Base-by-base conservation (phyloP, 1,140 invertebrate species). In the Calliopsis andreniformis region DNA sequence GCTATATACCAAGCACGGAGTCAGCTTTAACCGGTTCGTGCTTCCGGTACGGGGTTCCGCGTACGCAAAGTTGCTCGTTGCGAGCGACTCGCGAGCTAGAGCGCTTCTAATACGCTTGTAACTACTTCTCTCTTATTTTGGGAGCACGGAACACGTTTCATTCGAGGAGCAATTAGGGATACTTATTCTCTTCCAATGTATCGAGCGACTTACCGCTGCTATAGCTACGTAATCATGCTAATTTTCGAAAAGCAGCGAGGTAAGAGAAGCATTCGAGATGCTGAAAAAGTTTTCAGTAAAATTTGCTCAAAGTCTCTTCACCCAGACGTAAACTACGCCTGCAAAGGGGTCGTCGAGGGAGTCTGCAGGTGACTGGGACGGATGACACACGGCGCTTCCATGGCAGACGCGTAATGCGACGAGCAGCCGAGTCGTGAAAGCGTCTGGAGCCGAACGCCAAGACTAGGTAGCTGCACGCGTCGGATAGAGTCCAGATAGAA, bases 1-100 rank as follows among this genome's bases (percentile, higher is more conserved):
- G 28, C n/a, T 59, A 16, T 45, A 59, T 35, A 10, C 61, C 35
- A 20, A 39, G 12, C 43, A 55, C 59, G 43, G 45, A 45, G 67
- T 67, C 58, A 64, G 59, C 47, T 84, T 77, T 83, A 72, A 79
- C 72, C 70, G 79, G 58, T 64, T 70, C 77, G 43, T 35, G 58
- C 23, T 70, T 59, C 64, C 47, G 72, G 58, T 49, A 47, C 58
- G 51, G 25, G 71, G 66, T 45, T 76, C 62, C 20, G 45, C 55
- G 51, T 55, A 59, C 70, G 35, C 18, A 30, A 49, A 43, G 39
- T 43, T 64, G 45, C n/a, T n/a, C 23, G 35, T 45, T 61, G 42
- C 55, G 59, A 32, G n/a, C 49, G 43, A n/a, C 14, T 43, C 56
- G n/a, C 30, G 28, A 1, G 23, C 12, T 14, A 0, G 30, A 61